These are phyloP conservation scores for Festucalex cinctus DNA, from an alignment of 2,113 vertebrate species.

Conservation along the genomic window DNA sequence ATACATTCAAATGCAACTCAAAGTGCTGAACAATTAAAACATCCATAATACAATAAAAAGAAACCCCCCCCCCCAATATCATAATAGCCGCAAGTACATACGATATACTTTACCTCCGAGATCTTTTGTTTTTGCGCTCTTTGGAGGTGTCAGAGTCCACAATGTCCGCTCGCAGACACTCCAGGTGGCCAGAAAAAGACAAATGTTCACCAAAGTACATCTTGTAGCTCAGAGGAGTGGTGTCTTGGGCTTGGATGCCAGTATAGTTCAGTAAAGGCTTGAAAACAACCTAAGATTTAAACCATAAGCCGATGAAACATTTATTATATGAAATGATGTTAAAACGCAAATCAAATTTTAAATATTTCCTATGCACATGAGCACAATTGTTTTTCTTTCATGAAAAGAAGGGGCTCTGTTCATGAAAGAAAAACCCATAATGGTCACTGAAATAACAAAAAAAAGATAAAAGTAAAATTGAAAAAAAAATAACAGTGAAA, in stretches of 20 bases:
- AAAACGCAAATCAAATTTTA: neutral
- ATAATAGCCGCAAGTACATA: neutral
- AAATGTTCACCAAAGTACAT: conserved; percentile 98
- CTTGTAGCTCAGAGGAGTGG: conserved; percentile 88
- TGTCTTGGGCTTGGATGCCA: conserved; percentile 91
- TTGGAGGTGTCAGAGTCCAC: conserved; percentile 97
- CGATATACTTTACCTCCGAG: conserved; percentile 76
- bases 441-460: too few relatives aligned
- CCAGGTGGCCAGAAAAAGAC: conserved; percentile 93
- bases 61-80: neutral
- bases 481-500: too few relatives aligned
- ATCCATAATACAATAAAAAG: too few relatives aligned
- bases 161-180: conserved; percentile 94
- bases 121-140: conserved; percentile 87
- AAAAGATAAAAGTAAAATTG: too few relatives aligned
- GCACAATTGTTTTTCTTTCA: neutral
- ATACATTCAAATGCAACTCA: too few relatives aligned
- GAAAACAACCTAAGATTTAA: conserved; percentile 85
- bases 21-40: too few relatives aligned
- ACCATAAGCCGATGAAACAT: neutral
- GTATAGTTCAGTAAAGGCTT: conserved; percentile 91
- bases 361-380: neutral
- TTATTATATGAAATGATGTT: neutral
- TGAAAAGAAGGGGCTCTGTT: neutral
- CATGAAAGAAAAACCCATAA: neutral